phyloP scores from a whole-genome alignment of 2,113 vertebrate species.

The Budorcas taxicolor region DNA sequence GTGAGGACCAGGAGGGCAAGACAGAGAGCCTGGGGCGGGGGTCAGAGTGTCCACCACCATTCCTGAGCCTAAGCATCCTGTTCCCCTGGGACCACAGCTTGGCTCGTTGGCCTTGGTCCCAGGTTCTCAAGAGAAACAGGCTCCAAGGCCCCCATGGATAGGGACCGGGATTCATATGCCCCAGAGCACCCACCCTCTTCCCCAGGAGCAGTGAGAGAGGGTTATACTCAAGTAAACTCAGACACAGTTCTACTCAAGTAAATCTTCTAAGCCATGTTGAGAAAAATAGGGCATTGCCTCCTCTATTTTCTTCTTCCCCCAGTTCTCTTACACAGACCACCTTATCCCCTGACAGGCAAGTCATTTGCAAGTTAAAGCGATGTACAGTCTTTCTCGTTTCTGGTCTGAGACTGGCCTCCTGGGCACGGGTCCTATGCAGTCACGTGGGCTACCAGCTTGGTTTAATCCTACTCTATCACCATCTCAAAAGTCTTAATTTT shows the following conservation, averaged over 20 bases:
- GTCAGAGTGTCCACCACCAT: no score
- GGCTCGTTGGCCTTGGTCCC: background rate
- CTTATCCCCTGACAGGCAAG: background rate
- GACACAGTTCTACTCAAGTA: background rate
- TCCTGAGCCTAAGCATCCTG: background rate
- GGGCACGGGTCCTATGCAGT: background rate
- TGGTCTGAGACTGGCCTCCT: background rate
- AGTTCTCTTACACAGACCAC: background rate
- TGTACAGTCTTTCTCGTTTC: background rate
- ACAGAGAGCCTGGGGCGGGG: accelerated
- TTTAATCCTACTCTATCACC: background rate
- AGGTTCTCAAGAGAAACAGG: background rate
- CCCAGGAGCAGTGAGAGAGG: background rate
- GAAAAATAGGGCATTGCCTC: no score
- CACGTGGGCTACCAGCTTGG: background rate
- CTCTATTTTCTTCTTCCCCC: no score
- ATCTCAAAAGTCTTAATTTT: background rate
- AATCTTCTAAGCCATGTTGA: background rate
- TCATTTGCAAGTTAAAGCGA: background rate
- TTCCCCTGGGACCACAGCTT: background rate
- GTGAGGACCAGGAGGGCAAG: background rate
- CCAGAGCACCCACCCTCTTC: background rate
- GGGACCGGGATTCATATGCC: background rate
- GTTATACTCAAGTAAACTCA: background rate
- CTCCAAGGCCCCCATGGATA: background rate